Evolutionary conservation across 1,140 invertebrate genomes (phyloP).

Genomic region (Drosophila azteca): DNA sequence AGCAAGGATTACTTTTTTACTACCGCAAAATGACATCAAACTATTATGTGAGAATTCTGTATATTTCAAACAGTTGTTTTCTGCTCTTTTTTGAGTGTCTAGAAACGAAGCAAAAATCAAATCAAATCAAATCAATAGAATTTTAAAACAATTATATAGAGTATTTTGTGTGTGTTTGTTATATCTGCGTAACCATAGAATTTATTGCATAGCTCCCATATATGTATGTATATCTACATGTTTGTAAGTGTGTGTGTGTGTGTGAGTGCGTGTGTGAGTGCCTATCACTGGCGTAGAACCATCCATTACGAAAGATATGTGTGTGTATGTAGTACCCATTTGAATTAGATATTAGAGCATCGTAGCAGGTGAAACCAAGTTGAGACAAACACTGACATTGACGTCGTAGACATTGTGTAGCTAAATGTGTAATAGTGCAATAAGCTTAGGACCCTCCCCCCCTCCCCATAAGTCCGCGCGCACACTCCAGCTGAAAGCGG

Average conservation of each 20-base stretch:
- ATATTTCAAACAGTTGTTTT: conserved; percentile 16
- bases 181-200: too few relatives aligned
- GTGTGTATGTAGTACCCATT: conserved; percentile 37
- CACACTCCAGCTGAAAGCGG: too few relatives aligned
- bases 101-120: conserved; percentile 12
- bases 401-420: conserved; percentile 19
- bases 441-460: conserved; percentile 23
- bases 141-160: conserved; percentile 24
- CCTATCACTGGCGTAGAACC: conserved; percentile 8
- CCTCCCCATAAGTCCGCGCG: too few relatives aligned
- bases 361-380: conserved; percentile 13
- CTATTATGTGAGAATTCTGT: too few relatives aligned
- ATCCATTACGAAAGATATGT: conserved; percentile 18
- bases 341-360: conserved; percentile 27
- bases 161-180: too few relatives aligned
- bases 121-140: conserved; percentile 34
- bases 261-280: conserved; percentile 5
- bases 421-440: conserved; percentile 46
- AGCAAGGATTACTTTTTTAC: not conserved
- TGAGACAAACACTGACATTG: conserved; percentile 4
- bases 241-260: conserved; percentile 15
- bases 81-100: conserved; percentile 9
- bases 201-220: not conserved
- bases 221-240: conserved; percentile 14
- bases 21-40: conserved; percentile 4